Evolutionary conservation across 2,797 vertebrate species (phyloP), one percentile per base, ranked within the genome.

Genomic region (Manis pentadactyla): DNA sequence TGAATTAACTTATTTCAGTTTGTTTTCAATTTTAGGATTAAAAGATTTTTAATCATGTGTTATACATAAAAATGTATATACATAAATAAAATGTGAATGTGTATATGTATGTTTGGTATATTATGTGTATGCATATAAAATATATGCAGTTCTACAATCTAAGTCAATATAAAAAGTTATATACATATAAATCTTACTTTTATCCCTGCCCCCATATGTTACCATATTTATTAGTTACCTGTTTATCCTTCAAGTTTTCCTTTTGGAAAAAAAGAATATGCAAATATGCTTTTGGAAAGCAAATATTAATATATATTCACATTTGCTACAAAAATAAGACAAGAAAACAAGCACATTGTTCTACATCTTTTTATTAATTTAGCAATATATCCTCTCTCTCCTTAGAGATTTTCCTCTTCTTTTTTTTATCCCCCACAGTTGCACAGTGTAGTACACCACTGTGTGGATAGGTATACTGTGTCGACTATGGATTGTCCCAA

Each of bases 221-320:
- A 46, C 27, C 31, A 64, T 78, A 63, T 88, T 95, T 64, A 39
- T 84, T 84, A 73, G 66, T 87, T 64, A 51, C 17, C 63, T 85
- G 13, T 77, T 95, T 89, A 57, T 77, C 13, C 55, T 95, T 84
- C 34, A 77, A 15, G 18, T 19, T 71, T 96, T 96, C 82, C 82
- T 86, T 89, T 93, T 74, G 17, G 53, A 79, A 93, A 94, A 73
- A 73, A 89, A 53, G 57, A 95, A 83, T 74, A 90, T 86, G 29
- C 68, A 71, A 84, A 88, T 64, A 81, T 79, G 64, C 18, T 94
- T 95, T 92, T 87, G 13, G 46, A 87, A 78, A 84, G 29, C 23
- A 97, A 92, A 69, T 34, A 46, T 23, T 49, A 81, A 53, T 66
- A 55, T 86, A 17, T 93, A 25, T 87, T 78, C 19, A 69, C 29